Conservation (phyloP, 1,140 invertebrate species). For the Parasteatoda tepidariorum region DNA sequence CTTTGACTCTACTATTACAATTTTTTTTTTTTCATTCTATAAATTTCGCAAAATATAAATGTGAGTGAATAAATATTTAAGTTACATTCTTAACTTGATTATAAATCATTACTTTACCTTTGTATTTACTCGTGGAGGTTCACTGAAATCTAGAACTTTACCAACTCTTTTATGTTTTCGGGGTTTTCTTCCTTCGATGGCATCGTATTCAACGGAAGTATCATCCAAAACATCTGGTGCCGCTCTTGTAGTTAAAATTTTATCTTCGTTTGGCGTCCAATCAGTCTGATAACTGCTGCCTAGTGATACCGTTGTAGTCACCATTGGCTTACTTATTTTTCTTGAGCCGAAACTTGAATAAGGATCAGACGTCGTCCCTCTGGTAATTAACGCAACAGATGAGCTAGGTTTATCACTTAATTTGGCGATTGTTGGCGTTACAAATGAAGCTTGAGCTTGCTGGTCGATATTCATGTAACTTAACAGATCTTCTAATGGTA, state of each 20-base stretch:
- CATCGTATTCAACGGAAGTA: conserved; percentile 36
- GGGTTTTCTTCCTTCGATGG: conserved; percentile 32
- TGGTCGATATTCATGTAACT: conserved; percentile 35
- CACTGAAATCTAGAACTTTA: conserved; percentile 15
- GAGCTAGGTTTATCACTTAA: not conserved
- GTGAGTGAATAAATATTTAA: too few species aligned
- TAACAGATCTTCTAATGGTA: conserved; percentile 28
- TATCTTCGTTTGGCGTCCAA: not conserved
- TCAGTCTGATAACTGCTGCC: not conserved
- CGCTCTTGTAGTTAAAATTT: too few species aligned
- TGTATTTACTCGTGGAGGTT: too few species aligned
- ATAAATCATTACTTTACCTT: too few species aligned
- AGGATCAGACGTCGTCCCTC: too few species aligned
- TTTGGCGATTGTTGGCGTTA: not conserved
- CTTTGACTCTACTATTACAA: too few species aligned
- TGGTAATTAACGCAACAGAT: not conserved
- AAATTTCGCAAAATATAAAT: too few species aligned
- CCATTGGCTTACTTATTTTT: not conserved
- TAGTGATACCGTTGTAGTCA: not conserved
- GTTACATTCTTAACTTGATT: too few species aligned
- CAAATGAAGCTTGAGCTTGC: not conserved
- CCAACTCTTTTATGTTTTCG: conserved; percentile 37
- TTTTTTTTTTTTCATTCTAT: too few species aligned
- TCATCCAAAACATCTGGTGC: not conserved
- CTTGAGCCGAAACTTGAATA: too few species aligned